Evolutionary conservation across 2,797 vertebrate species (phyloP).

Genomic region (Clamator glandarius): DNA sequence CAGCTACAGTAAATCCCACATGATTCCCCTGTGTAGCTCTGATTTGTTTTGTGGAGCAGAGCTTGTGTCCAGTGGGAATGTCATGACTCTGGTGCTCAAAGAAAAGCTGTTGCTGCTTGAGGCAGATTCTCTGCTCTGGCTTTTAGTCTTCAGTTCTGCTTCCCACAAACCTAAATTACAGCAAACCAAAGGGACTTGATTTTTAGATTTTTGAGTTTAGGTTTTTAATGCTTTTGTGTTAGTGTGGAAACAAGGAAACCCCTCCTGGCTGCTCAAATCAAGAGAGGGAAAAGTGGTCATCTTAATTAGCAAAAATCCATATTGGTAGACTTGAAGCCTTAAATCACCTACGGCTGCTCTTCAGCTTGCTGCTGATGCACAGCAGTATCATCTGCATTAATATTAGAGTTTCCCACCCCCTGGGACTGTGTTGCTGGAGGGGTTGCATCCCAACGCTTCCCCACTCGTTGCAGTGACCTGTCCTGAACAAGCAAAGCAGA

Average conservation of each 20-base stretch:
- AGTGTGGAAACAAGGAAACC: background rate
- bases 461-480: background rate
- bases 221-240: background rate
- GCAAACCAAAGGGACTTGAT: background rate
- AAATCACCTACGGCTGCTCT: background rate
- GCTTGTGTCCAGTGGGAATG: background rate
- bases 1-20: background rate
- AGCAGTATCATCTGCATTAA: background rate
- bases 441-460: background rate
- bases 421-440: background rate
- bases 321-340: background rate
- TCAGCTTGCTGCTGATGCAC: too few species aligned
- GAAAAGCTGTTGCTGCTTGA: background rate
- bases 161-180: background rate
- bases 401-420: background rate
- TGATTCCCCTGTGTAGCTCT: rapidly evolving
- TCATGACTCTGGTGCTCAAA: background rate
- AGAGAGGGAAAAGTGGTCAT: background rate
- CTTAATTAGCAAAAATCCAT: background rate
- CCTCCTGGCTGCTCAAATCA: background rate
- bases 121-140: background rate
- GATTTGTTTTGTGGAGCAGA: background rate
- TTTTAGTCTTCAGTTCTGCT: background rate
- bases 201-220: background rate
- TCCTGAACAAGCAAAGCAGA: background rate